Conservation (phyloP, 2,113 vertebrate species). For the Capra hircus region DNA sequence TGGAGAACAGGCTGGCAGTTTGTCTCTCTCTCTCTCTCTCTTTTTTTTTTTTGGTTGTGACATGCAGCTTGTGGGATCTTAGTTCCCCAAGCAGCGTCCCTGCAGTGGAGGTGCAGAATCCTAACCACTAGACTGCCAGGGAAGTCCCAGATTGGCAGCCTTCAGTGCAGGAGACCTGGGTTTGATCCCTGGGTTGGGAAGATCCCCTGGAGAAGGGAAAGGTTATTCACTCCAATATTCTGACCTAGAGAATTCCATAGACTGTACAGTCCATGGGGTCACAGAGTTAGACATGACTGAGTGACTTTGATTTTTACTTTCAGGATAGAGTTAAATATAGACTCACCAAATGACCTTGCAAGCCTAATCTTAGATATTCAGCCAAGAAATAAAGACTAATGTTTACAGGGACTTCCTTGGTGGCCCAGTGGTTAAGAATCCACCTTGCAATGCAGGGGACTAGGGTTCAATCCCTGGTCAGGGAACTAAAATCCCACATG, state of each 20-base stretch:
- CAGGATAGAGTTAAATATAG: neutral
- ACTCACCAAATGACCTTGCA: neutral
- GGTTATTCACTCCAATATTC: neutral
- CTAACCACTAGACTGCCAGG: neutral
- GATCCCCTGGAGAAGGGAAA: neutral
- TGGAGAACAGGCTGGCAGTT: neutral
- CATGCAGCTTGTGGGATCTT: neutral
- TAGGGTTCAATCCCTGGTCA: neutral
- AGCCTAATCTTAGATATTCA: neutral
- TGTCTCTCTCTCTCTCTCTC: neutral
- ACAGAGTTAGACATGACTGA: neutral
- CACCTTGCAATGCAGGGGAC: neutral
- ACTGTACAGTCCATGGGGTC: neutral
- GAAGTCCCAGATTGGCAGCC: neutral
- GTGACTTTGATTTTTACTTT: neutral
- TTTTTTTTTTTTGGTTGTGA: neutral
- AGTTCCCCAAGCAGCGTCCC: neutral
- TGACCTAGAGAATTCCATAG: neutral
- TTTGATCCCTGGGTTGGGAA: neutral
- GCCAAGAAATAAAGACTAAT: neutral
- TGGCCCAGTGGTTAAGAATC: neutral
- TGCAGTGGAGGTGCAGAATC: neutral
- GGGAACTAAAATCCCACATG: neutral
- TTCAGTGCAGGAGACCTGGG: neutral
- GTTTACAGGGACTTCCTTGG: neutral